Evolutionary conservation across 2,113 vertebrate genomes (phyloP), one percentile per base, ranked within the genome.

Genomic region (Ptyas mucosa): DNA sequence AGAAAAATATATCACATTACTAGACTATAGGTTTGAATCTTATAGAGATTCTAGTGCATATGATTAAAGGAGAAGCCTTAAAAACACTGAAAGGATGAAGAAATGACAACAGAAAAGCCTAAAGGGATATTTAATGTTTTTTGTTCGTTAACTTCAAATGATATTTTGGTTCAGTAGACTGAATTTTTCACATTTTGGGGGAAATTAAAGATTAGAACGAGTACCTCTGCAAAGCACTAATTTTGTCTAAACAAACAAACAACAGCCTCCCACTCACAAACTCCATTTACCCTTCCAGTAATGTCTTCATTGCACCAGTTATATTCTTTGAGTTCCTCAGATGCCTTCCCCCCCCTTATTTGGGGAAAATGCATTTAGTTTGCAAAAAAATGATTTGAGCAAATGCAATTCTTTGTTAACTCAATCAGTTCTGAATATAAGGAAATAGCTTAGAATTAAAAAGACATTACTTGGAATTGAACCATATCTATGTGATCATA

Each of bases 361-460:
- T 6, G 29, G 26, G 10, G 61, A n/a, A n/a, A n/a, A n/a, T n/a
- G 61, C 12, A 64, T 29, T 26, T 8, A 58, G 57, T 24, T 58
- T 58, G 87, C 51, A 89, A 61, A 89, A 89, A 11, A 15, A 94
- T 58, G 64, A 26, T 15, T n/a, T 15, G 43, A 69, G 8, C 0
- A 49, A 81, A 51, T 34, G 53, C 21, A 52, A 20, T 20, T 24
- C 21, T 92, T 34, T 39, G 29, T 34, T 89, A 54, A 58, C 21
- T 88, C 51, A 26, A 85, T 57, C 23, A 43, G 26, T 29, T 92
- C 21, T 57, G 92, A 58, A 92, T n/a, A 24, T 29, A 46, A 55
- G 52, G 43, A 81, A 88, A 52, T 39, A 88, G 90, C 91, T 46
- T 58, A 88, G 86, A 81, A 93, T 88, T 58, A 87, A 93, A 51